A percentile compares a stretch with the other conserved stretches of the same genome.
phyloP scores from a whole-genome alignment of 2,113 vertebrate species.

The Barbus barbus region DNA sequence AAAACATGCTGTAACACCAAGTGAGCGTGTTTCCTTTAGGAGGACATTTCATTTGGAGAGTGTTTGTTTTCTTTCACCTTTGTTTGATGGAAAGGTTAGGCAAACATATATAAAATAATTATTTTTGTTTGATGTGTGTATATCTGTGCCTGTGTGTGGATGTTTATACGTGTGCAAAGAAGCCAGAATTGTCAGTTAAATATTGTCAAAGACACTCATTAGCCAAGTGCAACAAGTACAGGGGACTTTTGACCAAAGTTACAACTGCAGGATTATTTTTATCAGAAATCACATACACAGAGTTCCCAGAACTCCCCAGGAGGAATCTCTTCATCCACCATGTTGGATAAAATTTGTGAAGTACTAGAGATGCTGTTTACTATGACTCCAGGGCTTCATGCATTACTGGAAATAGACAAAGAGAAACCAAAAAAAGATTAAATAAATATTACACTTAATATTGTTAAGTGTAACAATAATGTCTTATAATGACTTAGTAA shows the following conservation, averaged over 20 bases:
- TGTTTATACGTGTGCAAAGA: constrained; percentile 10
- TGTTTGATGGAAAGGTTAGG: constrained; percentile 32
- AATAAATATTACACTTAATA: neutral
- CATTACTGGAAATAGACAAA: constrained; percentile 35
- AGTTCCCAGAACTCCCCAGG: constrained; percentile 37
- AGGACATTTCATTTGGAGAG: constrained; percentile 21
- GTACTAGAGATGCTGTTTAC: neutral
- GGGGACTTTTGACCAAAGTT: constrained; percentile 32
- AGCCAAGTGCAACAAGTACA: constrained; percentile 40
- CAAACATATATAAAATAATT: constrained; percentile 32
- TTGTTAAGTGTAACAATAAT: too few species aligned
- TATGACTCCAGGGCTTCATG: constrained; percentile 13
- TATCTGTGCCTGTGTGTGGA: constrained; percentile 7
- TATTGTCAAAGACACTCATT: constrained; percentile 25
- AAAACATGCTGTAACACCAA: constrained; percentile 12
- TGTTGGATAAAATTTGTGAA: constrained; percentile 33
- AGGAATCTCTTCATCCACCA: constrained; percentile 33
- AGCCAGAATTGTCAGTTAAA: constrained; percentile 17
- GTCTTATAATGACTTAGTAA: too few species aligned
- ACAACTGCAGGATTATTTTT: constrained; percentile 33
- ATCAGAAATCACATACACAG: constrained; percentile 16
- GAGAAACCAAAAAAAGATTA: neutral
- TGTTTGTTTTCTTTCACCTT: constrained; percentile 33
- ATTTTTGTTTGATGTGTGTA: constrained; percentile 31
- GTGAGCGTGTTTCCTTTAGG: constrained; percentile 33